These are phyloP conservation scores for Stenodema calcarata DNA, from an alignment of 2,888 invertebrate species.

Conservation along the genomic window DNA sequence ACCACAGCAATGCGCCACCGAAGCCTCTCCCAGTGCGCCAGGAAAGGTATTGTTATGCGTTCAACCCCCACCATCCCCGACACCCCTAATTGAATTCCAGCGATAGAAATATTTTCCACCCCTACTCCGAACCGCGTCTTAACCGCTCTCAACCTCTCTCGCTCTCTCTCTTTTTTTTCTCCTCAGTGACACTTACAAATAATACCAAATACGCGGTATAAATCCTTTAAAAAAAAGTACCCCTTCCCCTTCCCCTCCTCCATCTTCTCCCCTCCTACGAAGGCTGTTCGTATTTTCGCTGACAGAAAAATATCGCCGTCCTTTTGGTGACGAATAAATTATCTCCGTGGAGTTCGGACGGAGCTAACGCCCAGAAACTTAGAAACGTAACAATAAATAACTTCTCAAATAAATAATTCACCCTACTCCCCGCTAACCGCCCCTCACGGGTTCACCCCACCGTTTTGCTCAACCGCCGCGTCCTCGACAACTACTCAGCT, in stretches of 20 bases:
- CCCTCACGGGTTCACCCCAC: not conserved
- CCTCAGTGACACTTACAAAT: constrained; percentile 40
- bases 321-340: constrained; percentile 53
- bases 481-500: not conserved
- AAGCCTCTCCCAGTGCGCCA: constrained; percentile 9
- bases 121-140: constrained; percentile 11
- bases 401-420: constrained; percentile 53
- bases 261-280: not conserved
- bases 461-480: not conserved
- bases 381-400: constrained; percentile 53
- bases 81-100: constrained; percentile 38
- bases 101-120: constrained; percentile 41
- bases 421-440: not conserved
- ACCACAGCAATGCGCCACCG: constrained; percentile 42
- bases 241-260: not conserved
- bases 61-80: not conserved
- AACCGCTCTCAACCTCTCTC: not conserved
- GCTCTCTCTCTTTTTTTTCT: too few relatives aligned
- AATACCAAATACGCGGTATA: constrained; percentile 47
- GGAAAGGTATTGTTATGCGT: constrained; percentile 47
- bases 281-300: constrained; percentile 50
- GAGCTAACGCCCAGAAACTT: constrained; percentile 51
- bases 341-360: constrained; percentile 46
- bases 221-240: constrained; percentile 40
- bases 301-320: constrained; percentile 53